phyloP scores from a whole-genome alignment of 1,140 invertebrate species.

The Aphaenogaster floridana region DNA sequence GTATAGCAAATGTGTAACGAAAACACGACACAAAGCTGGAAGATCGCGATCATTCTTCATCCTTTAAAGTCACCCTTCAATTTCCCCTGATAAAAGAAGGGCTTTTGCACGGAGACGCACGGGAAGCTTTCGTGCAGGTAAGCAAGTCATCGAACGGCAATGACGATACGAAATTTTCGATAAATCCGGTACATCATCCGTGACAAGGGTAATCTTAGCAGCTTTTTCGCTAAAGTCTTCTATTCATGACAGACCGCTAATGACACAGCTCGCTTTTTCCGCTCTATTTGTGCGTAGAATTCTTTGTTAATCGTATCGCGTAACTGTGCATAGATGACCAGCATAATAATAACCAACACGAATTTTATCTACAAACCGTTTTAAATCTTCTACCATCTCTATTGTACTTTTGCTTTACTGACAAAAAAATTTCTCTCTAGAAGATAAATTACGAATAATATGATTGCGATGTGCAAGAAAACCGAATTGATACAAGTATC shows the following conservation, averaged over 20 bases:
- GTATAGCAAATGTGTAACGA: constrained; percentile 15
- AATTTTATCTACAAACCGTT: constrained; percentile 1
- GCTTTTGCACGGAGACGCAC: neutral
- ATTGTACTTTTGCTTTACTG: too few species aligned
- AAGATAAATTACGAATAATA: neutral
- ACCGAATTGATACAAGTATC: neutral
- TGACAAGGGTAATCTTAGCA: constrained; percentile 18
- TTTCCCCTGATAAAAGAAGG: constrained; percentile 41
- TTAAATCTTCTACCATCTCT: neutral
- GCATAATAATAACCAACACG: constrained; percentile 4
- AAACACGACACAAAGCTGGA: constrained; percentile 25
- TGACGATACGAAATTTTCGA: constrained; percentile 45
- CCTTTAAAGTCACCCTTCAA: constrained; percentile 58
- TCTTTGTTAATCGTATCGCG: constrained; percentile 61
- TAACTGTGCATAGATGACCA: constrained; percentile 56
- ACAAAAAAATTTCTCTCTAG: neutral
- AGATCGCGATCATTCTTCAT: constrained; percentile 52
- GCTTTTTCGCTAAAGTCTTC: constrained; percentile 18
- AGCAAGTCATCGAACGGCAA: constrained; percentile 43
- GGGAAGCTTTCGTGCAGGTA: constrained; percentile 19
- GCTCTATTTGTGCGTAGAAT: constrained; percentile 50
- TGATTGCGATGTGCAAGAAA: neutral
- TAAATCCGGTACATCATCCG: constrained; percentile 27
- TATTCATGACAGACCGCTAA: neutral
- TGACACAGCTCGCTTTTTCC: neutral